Evolutionary conservation across 2,888 invertebrate species (phyloP).

Genomic region (Rotaria magnacalcarata): DNA sequence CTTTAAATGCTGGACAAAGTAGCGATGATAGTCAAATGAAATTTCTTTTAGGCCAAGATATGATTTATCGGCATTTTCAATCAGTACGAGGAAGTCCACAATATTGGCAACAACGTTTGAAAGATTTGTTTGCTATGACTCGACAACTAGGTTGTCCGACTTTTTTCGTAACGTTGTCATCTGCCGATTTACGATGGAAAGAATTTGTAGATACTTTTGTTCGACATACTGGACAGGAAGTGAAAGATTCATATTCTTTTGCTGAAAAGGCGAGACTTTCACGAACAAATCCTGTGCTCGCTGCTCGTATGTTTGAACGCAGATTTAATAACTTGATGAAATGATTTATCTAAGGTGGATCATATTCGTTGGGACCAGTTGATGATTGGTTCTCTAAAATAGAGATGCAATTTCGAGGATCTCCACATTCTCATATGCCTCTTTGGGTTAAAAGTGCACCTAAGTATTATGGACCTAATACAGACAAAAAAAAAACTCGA

Average conservation of each 20-base stretch:
- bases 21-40: conserved; percentile 43
- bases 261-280: background rate
- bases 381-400: conserved; percentile 45
- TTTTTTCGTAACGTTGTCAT: conserved; percentile 3
- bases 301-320: conserved; percentile 49
- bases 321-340: conserved; percentile 6
- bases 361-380: conserved; percentile 19
- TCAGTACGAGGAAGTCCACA: conserved; percentile 48
- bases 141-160: conserved; percentile 49
- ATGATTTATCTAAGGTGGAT: background rate
- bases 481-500: background rate
- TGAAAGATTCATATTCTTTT: background rate
- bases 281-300: conserved; percentile 46
- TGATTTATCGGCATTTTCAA: background rate
- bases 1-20: conserved; percentile 13
- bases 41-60: background rate
- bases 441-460: conserved; percentile 48
- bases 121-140: conserved; percentile 49
- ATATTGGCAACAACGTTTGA: conserved; percentile 49
- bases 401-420: conserved; percentile 48
- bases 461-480: background rate
- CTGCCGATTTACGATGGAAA: background rate
- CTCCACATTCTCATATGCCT: conserved; percentile 48
- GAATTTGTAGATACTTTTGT: background rate
- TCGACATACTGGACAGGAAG: background rate